Conservation (phyloP, 2,888 invertebrate species). For the Tineola bisselliella region DNA sequence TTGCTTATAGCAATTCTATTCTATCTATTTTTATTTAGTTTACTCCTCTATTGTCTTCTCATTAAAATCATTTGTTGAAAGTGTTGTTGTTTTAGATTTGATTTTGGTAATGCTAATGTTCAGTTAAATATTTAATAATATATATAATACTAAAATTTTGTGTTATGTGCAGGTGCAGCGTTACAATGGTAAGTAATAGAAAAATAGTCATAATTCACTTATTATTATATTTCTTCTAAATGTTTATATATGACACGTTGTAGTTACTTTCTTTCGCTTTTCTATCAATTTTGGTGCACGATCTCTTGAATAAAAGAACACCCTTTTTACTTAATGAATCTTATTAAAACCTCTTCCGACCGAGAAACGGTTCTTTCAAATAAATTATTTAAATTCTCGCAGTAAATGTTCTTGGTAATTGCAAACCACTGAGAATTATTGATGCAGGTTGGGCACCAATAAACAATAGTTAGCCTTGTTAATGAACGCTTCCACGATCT, state of each 20-base stretch:
- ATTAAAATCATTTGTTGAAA: no score
- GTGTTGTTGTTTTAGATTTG: no score
- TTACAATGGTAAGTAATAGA: background rate
- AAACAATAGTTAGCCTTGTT: slow-evolving; percentile 57
- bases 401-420: slow-evolving; percentile 6
- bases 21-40: background rate
- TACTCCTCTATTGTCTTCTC: background rate
- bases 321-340: slow-evolving; percentile 1
- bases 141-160: no score
- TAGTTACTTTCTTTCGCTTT: background rate
- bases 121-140: no score
- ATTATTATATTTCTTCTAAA: background rate
- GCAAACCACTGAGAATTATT: slow-evolving; percentile 7
- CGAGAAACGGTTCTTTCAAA: background rate
- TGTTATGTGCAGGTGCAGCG: background rate
- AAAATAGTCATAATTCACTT: background rate
- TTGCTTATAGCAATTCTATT: background rate
- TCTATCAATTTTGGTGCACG: background rate
- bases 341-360: background rate
- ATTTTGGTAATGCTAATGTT: no score
- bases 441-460: slow-evolving; percentile 18
- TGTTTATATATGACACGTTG: background rate
- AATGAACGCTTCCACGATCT: slow-evolving; percentile 39
- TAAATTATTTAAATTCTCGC: slow-evolving; percentile 12
- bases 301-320: slow-evolving; percentile 1